Conservation (phyloP, 37 sponge, comb jelly and placozoan genomes). For the Eunapius fragilis region DNA sequence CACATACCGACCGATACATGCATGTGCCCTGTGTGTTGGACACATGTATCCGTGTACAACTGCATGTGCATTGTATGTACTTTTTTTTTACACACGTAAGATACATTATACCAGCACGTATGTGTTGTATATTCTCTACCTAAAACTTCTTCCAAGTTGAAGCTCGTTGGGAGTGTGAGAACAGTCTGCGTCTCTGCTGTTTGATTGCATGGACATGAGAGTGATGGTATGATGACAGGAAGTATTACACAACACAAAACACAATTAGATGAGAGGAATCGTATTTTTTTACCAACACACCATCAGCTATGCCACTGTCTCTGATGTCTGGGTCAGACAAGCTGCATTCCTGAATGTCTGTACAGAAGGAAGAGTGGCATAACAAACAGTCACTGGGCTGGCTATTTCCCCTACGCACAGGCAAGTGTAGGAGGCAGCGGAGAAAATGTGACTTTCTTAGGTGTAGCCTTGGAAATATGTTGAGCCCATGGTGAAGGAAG, state of each 20-base stretch:
- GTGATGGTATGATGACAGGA: background rate
- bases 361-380: background rate
- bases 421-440: constrained; percentile 63
- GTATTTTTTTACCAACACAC: background rate
- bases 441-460: constrained; percentile 75
- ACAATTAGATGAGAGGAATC: background rate
- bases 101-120: background rate
- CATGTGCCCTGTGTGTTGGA: no score
- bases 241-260: background rate
- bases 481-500: constrained; percentile 73
- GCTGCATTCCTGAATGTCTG: constrained; percentile 28
- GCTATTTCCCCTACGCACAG: constrained; percentile 40
- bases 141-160: constrained; percentile 53
- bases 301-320: constrained; percentile 19
- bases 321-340: constrained; percentile 24
- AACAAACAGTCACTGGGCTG: background rate
- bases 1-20: no score
- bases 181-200: constrained; percentile 67
- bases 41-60: background rate
- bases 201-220: background rate
- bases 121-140: background rate
- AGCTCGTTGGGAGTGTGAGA: constrained; percentile 54
- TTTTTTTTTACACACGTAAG: no score
- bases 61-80: background rate
- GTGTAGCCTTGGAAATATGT: background rate